Evolutionary conservation across 2,797 vertebrate genomes (phyloP).

Genomic region (Vespertilio murinus): DNA sequence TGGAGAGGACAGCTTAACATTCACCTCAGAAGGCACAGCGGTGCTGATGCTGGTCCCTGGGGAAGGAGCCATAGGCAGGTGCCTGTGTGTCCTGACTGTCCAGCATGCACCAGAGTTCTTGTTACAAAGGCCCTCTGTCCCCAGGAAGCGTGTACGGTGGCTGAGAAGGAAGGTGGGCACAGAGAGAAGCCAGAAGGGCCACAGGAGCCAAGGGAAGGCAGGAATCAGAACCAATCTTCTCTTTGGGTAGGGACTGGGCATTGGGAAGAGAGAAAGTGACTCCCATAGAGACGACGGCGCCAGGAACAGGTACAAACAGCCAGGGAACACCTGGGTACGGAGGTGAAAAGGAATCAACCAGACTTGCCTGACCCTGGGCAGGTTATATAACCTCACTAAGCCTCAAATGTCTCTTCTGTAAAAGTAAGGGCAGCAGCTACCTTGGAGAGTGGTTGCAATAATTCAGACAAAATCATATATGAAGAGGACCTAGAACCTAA

Average conservation of each 20-base stretch:
- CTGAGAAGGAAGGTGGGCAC: not conserved
- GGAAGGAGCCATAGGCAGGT: not conserved
- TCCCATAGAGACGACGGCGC: fast-evolving
- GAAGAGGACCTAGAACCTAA: not conserved
- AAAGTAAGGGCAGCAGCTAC: not conserved
- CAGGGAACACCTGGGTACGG: not conserved
- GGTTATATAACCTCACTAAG: not conserved
- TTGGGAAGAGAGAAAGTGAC: not conserved
- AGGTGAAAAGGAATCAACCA: not conserved
- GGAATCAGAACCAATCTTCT: not conserved
- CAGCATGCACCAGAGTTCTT: not conserved
- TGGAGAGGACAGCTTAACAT: not conserved
- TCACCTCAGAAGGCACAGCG: fast-evolving
- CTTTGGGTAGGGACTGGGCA: no score
- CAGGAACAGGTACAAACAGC: not conserved
- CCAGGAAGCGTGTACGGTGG: not conserved
- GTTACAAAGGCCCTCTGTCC: not conserved
- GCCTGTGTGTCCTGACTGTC: not conserved
- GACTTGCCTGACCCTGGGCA: not conserved
- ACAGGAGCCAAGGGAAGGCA: not conserved
- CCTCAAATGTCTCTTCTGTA: not conserved
- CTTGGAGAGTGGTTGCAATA: not conserved
- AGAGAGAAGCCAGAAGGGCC: not conserved
- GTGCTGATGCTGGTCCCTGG: no score
- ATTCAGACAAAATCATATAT: not conserved